Evolutionary conservation across 2,113 vertebrate genomes (phyloP).

Genomic region (Arenaria interpres): DNA sequence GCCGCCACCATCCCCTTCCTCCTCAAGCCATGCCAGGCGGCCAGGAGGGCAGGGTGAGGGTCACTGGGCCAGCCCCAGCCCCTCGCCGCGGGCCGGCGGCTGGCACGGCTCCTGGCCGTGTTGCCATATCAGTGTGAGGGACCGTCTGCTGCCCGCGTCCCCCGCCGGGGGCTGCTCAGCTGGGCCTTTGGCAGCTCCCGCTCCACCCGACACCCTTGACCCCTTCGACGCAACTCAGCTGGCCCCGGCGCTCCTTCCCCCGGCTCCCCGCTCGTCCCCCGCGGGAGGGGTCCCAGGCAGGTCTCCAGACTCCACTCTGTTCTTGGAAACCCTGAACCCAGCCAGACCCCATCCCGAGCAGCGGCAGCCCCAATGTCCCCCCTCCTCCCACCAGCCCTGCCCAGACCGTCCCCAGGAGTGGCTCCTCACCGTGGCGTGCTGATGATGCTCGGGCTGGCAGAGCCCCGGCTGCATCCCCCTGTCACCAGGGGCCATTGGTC

Average conservation of each 20-base stretch:
- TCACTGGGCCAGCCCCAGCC: neutral
- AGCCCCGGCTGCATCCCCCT: accelerated
- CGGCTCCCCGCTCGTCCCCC: neutral
- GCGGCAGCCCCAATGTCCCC: accelerated
- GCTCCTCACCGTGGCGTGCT: accelerated
- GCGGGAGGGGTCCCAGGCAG: neutral
- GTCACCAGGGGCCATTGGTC: accelerated
- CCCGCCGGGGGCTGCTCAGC: neutral
- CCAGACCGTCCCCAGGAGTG: accelerated
- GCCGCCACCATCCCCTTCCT: accelerated
- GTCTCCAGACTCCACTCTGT: neutral
- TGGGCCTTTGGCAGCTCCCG: conserved; percentile 22
- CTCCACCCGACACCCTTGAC: neutral
- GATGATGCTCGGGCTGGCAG: neutral
- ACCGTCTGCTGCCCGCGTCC: neutral
- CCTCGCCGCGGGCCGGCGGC: accelerated
- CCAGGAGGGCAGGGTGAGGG: neutral
- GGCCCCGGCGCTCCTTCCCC: neutral
- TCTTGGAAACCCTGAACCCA: neutral
- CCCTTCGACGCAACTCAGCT: conserved; percentile 43
- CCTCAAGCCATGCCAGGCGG: neutral
- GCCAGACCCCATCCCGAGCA: accelerated
- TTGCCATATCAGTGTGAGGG: neutral
- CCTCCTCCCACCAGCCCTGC: accelerated
- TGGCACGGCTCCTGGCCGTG: neutral